phyloP scores from a whole-genome alignment of 2,888 invertebrate species.

The Pomacea canaliculata region DNA sequence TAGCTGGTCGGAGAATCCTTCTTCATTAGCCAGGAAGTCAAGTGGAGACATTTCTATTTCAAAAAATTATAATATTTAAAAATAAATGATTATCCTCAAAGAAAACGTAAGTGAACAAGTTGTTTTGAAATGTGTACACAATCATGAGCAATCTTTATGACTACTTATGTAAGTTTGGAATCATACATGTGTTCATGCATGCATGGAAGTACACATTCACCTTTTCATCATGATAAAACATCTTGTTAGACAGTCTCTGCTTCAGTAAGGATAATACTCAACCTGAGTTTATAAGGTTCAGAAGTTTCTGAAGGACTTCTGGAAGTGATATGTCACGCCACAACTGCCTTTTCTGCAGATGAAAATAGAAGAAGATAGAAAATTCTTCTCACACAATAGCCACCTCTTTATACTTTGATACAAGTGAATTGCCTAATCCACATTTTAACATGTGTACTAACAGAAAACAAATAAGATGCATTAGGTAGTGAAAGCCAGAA shows the following conservation, averaged over 20 bases:
- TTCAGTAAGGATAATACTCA: neutral
- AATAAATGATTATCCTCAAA: neutral
- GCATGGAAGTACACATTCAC: neutral
- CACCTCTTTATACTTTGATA: no score
- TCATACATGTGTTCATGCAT: neutral
- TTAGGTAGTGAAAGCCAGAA: no score
- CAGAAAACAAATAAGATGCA: no score
- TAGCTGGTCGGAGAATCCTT: slow-evolving; percentile 34
- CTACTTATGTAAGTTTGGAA: no score
- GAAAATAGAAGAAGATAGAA: no score
- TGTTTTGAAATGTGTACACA: no score
- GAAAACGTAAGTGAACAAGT: neutral
- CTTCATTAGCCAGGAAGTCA: slow-evolving; percentile 50
- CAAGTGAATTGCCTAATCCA: no score
- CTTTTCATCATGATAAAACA: neutral
- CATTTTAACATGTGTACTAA: no score
- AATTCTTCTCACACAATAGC: no score
- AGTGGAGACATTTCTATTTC: slow-evolving; percentile 51
- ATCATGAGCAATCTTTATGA: no score
- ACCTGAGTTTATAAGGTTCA: slow-evolving; percentile 51
- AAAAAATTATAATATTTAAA: slow-evolving; percentile 5
- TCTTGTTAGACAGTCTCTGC: neutral
- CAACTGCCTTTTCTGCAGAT: slow-evolving; percentile 55
- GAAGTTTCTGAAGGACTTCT: slow-evolving; percentile 52
- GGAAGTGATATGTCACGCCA: slow-evolving; percentile 55